These are phyloP conservation scores for Budorcas taxicolor DNA, from an alignment of 2,113 vertebrate genomes.

Conservation along the genomic window DNA sequence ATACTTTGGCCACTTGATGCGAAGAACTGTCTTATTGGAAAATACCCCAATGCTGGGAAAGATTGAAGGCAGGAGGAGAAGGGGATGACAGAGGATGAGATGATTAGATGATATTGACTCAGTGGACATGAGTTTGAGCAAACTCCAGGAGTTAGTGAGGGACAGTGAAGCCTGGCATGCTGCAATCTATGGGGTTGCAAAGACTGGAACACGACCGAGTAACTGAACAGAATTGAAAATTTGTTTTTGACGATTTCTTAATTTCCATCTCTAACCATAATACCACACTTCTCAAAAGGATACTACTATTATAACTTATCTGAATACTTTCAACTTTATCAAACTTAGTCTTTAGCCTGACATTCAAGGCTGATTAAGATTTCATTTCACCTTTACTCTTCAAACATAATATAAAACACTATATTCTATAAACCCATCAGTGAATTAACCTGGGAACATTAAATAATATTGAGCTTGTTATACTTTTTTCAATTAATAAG, in stretches of 20 bases:
- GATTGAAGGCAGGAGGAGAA: background rate
- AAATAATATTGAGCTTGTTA: background rate
- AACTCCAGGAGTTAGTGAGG: background rate
- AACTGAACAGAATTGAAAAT: background rate
- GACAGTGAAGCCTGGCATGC: background rate
- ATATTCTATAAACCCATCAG: background rate
- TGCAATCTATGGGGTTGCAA: background rate
- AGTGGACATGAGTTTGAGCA: background rate
- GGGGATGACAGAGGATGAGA: background rate
- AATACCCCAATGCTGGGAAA: background rate
- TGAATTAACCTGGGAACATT: background rate
- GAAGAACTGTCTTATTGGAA: background rate
- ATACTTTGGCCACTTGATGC: background rate
- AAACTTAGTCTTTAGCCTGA: background rate
- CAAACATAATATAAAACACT: background rate
- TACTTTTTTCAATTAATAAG: background rate
- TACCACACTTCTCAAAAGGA: background rate
- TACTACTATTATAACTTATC: background rate
- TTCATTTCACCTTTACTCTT: background rate
- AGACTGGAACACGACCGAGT: background rate
- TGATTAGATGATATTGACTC: background rate
- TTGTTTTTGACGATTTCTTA: background rate
- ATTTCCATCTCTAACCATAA: background rate
- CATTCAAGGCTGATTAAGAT: conserved; percentile 1
- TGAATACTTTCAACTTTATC: background rate